These are phyloP conservation scores for Lottia scabra DNA, from an alignment of 2,888 invertebrate genomes.

Conservation along the genomic window DNA sequence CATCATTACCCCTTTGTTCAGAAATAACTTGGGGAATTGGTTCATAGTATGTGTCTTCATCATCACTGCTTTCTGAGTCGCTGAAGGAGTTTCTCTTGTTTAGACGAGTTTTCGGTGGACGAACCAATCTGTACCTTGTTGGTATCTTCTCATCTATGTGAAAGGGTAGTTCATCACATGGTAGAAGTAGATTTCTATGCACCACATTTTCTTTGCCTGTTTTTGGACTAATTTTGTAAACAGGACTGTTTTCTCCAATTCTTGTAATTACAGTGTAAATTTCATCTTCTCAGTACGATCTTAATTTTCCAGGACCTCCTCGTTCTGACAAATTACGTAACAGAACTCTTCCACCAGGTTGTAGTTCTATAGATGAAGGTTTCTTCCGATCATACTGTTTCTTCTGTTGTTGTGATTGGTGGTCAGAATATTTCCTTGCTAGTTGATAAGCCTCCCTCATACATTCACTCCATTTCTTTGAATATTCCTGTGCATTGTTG, in stretches of 20 bases:
- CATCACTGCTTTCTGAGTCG: too few species aligned
- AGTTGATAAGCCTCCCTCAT: constrained; percentile 13
- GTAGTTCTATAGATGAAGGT: neutral
- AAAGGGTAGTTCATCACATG: constrained; percentile 11
- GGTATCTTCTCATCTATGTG: neutral
- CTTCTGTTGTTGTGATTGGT: neutral
- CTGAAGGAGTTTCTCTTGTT: too few species aligned
- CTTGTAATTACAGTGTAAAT: constrained; percentile 8
- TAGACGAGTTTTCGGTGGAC: neutral
- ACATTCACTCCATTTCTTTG: constrained; percentile 3
- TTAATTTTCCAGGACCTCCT: constrained; percentile 17
- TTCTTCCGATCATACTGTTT: constrained; percentile 2
- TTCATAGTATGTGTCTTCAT: too few species aligned
- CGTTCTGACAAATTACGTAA: constrained; percentile 17
- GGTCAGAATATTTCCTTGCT: neutral
- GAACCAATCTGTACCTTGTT: neutral
- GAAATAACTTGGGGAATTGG: too few species aligned
- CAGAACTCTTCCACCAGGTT: constrained; percentile 15
- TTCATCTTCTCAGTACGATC: constrained; percentile 23
- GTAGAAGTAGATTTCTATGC: constrained; percentile 20
- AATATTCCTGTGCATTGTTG: neutral
- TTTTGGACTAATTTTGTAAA: constrained; percentile 14
- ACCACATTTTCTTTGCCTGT: constrained; percentile 5
- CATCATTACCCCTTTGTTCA: too few species aligned
- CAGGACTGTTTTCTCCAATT: constrained; percentile 18